phyloP scores from a whole-genome alignment of 2,113 vertebrate species.

The Aythya baeri region DNA sequence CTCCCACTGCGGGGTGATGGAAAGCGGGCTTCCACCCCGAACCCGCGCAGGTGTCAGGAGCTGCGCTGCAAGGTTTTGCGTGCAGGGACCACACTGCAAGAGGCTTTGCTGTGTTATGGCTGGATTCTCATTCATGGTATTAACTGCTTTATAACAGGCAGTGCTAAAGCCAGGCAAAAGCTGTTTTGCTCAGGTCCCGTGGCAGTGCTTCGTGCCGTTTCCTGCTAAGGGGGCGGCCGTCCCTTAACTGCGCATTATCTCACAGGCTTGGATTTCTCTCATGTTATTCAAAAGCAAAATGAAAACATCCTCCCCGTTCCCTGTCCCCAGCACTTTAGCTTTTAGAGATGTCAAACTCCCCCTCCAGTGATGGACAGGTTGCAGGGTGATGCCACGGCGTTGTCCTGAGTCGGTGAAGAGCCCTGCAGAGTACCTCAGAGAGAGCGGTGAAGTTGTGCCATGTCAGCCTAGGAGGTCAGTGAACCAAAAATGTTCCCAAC shows the following conservation, averaged over 20 bases:
- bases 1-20: not conserved
- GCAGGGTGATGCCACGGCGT: not conserved
- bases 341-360: not conserved
- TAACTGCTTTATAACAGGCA: not conserved
- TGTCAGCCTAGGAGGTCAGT: not conserved
- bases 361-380: not conserved
- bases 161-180: not conserved
- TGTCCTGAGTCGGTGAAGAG: not conserved
- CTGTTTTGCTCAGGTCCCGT: not conserved
- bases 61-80: not conserved
- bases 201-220: not conserved
- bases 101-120: not conserved
- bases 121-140: not conserved
- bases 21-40: accelerated
- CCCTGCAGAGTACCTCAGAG: not conserved
- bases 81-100: not conserved
- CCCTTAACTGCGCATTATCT: not conserved
- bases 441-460: not conserved
- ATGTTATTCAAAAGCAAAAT: not conserved
- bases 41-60: accelerated
- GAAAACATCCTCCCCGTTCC: not conserved
- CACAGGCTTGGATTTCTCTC: not conserved
- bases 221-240: not conserved
- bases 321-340: not conserved
- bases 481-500: not conserved